phyloP scores from a whole-genome alignment of 2,113 vertebrate genomes.

The Anarhynchus alexandrinus region DNA sequence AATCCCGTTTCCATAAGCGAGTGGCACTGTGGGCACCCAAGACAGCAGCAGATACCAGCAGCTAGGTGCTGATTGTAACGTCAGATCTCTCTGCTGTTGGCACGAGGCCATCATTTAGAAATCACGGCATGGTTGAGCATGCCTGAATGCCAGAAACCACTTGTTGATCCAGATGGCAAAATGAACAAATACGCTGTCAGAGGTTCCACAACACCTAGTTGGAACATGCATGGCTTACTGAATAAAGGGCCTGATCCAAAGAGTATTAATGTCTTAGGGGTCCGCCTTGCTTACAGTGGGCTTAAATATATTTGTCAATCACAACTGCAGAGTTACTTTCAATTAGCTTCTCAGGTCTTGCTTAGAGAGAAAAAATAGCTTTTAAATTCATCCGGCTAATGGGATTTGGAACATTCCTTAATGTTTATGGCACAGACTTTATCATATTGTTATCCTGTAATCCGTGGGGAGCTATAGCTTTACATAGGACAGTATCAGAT shows the following conservation, averaged over 20 bases:
- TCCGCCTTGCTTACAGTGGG: neutral
- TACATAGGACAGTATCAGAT: neutral
- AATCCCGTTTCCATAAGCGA: neutral
- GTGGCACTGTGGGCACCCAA: neutral
- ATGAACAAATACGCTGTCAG: neutral
- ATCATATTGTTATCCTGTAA: neutral
- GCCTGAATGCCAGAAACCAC: slow-evolving; percentile 5
- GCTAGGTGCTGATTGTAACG: neutral
- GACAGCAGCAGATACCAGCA: neutral
- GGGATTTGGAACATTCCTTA: neutral
- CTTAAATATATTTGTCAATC: neutral
- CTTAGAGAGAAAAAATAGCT: neutral
- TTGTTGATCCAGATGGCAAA: slow-evolving; percentile 21
- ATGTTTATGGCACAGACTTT: neutral
- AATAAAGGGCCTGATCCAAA: neutral
- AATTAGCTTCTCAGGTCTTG: neutral
- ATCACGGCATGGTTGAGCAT: neutral
- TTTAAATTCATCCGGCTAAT: neutral
- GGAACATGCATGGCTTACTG: neutral
- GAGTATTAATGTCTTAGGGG: neutral
- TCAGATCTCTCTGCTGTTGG: neutral
- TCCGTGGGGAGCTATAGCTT: neutral
- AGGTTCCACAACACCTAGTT: neutral
- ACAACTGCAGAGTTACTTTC: neutral
- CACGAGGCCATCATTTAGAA: neutral